phyloP scores from a whole-genome alignment of 2,113 vertebrate species.

The Leuciscus idus region DNA sequence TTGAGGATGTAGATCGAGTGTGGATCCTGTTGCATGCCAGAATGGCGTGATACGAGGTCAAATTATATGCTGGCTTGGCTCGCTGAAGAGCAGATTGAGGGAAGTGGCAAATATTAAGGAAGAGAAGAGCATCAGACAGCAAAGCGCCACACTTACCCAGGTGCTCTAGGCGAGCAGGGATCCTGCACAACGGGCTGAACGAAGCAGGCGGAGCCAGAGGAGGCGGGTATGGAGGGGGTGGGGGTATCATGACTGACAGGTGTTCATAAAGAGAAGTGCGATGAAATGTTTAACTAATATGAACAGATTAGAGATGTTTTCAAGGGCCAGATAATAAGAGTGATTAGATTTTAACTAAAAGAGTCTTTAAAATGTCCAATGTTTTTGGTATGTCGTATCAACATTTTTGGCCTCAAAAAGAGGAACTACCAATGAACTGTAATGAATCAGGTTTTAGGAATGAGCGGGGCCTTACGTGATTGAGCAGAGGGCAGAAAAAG shows the following conservation, averaged over 20 bases:
- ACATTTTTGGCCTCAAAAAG: neutral
- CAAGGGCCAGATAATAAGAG: neutral
- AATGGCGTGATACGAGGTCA: neutral
- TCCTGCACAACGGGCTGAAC: slow-evolving; percentile 41
- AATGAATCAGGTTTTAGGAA: neutral
- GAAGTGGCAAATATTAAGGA: neutral
- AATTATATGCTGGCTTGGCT: neutral
- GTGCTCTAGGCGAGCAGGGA: slow-evolving; percentile 59
- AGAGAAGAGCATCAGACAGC: slow-evolving; percentile 24
- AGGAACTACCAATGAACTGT: neutral
- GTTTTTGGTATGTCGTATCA: neutral
- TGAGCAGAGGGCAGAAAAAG: slow-evolving; percentile 72
- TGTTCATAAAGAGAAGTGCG: slow-evolving; percentile 46
- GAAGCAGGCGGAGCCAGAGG: slow-evolving; percentile 58
- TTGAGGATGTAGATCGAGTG: neutral
- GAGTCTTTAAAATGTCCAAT: neutral
- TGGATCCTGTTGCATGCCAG: neutral
- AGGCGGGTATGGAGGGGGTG: slow-evolving; percentile 72
- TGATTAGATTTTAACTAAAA: neutral
- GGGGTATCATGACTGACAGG: slow-evolving; percentile 74
- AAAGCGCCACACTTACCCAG: slow-evolving; percentile 56
- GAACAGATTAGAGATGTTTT: neutral
- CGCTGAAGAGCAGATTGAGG: slow-evolving; percentile 37
- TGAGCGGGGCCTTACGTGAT: slow-evolving; percentile 69
- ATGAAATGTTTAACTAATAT: neutral